Evolutionary conservation across 2,888 invertebrate species (phyloP).

Genomic region (Agapostemon virescens): DNA sequence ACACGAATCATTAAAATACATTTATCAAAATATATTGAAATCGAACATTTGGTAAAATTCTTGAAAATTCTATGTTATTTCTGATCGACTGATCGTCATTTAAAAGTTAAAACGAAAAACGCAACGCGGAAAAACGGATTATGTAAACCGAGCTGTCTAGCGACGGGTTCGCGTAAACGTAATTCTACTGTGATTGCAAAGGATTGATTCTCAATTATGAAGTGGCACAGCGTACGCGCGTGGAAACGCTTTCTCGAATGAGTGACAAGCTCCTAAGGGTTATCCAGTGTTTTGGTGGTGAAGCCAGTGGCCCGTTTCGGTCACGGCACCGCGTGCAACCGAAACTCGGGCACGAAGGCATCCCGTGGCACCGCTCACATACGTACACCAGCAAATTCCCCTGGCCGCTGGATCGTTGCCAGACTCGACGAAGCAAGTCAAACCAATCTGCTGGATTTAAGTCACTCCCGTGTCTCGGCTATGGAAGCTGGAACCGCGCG

Average conservation of each 20-base stretch:
- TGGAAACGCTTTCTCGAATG: background rate
- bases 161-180: too few relatives aligned
- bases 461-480: constrained; percentile 55
- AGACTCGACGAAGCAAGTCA: constrained; percentile 53
- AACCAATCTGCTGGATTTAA: constrained; percentile 67
- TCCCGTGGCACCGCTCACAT: constrained; percentile 26
- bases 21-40: too few relatives aligned
- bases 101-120: too few relatives aligned
- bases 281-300: constrained; percentile 20
- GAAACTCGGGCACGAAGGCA: constrained; percentile 52
- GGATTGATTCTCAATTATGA: background rate
- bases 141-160: too few relatives aligned
- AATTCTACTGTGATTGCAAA: too few relatives aligned
- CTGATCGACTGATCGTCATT: too few relatives aligned
- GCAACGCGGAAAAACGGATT: too few relatives aligned
- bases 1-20: too few relatives aligned
- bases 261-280: background rate
- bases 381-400: constrained; percentile 34
- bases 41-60: too few relatives aligned
- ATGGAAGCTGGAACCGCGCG: constrained; percentile 33
- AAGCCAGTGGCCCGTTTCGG: constrained; percentile 35
- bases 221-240: background rate
- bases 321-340: constrained; percentile 13
- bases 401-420: constrained; percentile 55
- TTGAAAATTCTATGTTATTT: too few relatives aligned